phyloP scores from a whole-genome alignment of 2,888 invertebrate species.

The Plebejus melissa region DNA sequence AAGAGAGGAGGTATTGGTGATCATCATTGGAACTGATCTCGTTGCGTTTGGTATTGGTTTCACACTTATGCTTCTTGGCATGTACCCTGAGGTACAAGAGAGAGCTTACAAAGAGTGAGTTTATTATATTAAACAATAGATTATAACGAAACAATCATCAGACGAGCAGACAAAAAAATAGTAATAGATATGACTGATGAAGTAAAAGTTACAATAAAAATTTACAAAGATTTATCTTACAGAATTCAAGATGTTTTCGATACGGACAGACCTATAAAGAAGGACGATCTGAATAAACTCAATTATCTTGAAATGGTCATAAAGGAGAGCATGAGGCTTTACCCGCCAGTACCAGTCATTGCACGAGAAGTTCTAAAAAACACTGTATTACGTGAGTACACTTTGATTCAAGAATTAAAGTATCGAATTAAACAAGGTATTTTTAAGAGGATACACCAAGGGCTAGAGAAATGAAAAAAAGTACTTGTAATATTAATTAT shows the following conservation, averaged over 20 bases:
- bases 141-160: too few relatives aligned
- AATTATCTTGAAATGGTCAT: constrained; percentile 5
- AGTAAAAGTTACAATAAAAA: too few relatives aligned
- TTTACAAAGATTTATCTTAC: not conserved
- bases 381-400: not conserved
- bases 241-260: constrained; percentile 15
- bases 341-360: not conserved
- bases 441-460: too few relatives aligned
- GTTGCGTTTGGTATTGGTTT: not conserved
- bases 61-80: constrained; percentile 2
- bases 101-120: constrained; percentile 13
- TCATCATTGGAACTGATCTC: not conserved
- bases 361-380: not conserved
- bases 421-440: too few relatives aligned
- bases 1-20: not conserved
- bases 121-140: too few relatives aligned
- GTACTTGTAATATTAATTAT: too few relatives aligned
- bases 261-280: not conserved
- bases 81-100: constrained; percentile 14
- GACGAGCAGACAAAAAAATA: too few relatives aligned
- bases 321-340: constrained; percentile 13
- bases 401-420: not conserved
- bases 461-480: too few relatives aligned
- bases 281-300: not conserved
- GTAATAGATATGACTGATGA: too few relatives aligned